phyloP scores from a whole-genome alignment of 2,888 invertebrate genomes.

The Choreutis nemorana region DNA sequence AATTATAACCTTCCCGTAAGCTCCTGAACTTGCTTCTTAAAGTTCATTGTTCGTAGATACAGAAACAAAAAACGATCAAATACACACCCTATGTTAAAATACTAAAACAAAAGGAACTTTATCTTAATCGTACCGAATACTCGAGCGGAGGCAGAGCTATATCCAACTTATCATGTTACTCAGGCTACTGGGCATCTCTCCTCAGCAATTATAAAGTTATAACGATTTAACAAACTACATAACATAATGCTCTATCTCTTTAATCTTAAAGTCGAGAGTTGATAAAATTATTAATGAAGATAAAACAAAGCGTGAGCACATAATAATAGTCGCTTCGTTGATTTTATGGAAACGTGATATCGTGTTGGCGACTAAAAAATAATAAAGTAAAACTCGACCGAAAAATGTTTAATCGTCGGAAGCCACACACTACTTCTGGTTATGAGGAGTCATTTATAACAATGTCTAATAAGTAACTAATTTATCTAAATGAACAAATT shows the following conservation, averaged over 20 bases:
- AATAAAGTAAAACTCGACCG: conserved; percentile 51
- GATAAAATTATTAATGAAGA: conserved; percentile 15
- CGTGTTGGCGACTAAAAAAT: conserved; percentile 60
- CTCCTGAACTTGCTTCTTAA: too few relatives aligned
- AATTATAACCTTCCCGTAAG: too few relatives aligned
- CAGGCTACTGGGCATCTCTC: conserved; percentile 61
- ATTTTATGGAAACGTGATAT: conserved; percentile 64
- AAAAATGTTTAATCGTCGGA: conserved; percentile 64
- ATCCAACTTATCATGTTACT: conserved; percentile 63
- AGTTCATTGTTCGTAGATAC: too few relatives aligned
- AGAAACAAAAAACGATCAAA: too few relatives aligned
- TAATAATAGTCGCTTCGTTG: conserved; percentile 62
- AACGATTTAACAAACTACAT: conserved; percentile 17
- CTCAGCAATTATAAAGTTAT: conserved; percentile 17
- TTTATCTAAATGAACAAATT: too few relatives aligned
- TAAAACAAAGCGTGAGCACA: conserved; percentile 33
- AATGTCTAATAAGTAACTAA: too few relatives aligned
- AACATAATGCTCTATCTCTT: not conserved
- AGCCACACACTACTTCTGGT: conserved; percentile 37
- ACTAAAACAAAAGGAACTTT: conserved; percentile 50
- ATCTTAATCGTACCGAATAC: conserved; percentile 61
- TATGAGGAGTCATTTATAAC: too few relatives aligned
- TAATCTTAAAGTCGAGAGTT: conserved; percentile 15
- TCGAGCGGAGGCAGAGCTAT: conserved; percentile 55
- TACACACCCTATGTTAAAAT: conserved; percentile 31